Evolutionary conservation across 2,113 vertebrate species (phyloP).

Genomic region (Oophaga pumilio): DNA sequence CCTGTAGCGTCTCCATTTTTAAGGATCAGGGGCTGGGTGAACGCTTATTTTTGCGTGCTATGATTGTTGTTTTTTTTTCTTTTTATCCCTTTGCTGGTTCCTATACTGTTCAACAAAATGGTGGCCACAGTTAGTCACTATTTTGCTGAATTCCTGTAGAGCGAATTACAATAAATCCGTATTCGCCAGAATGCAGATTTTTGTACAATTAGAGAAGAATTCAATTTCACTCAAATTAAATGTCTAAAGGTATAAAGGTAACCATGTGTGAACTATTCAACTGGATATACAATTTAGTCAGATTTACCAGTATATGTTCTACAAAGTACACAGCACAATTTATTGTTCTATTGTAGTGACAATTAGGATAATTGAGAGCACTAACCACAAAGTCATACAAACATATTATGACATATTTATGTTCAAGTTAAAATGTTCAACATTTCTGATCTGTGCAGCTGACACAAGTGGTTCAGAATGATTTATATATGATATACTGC

Average conservation of each 20-base stretch:
- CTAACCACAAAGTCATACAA: constrained; percentile 68
- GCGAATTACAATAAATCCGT: too few species aligned
- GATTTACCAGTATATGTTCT: not conserved
- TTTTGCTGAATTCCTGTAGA: too few species aligned
- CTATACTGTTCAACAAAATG: too few species aligned
- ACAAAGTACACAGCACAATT: not conserved
- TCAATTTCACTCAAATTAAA: not conserved
- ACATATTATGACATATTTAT: constrained; percentile 67
- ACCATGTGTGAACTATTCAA: not conserved
- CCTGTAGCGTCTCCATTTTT: too few species aligned
- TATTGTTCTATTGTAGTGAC: constrained; percentile 42
- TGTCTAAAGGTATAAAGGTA: not conserved
- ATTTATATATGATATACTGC: constrained; percentile 68
- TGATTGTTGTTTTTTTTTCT: too few species aligned
- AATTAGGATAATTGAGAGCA: constrained; percentile 69
- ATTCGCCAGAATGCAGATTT: too few species aligned
- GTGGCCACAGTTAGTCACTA: too few species aligned
- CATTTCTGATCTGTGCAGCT: constrained; percentile 65
- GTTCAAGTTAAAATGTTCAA: constrained; percentile 65
- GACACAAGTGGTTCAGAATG: constrained; percentile 65
- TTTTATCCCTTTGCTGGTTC: too few species aligned
- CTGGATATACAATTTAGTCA: not conserved
- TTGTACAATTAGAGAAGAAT: too few species aligned
- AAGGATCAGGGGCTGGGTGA: too few species aligned
- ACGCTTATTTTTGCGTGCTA: too few species aligned